Percentiles rank a stretch among this genome's conserved stretches.
phyloP scores from a whole-genome alignment of 2,888 invertebrate genomes.

The Hirtodrosophila confusa region DNA sequence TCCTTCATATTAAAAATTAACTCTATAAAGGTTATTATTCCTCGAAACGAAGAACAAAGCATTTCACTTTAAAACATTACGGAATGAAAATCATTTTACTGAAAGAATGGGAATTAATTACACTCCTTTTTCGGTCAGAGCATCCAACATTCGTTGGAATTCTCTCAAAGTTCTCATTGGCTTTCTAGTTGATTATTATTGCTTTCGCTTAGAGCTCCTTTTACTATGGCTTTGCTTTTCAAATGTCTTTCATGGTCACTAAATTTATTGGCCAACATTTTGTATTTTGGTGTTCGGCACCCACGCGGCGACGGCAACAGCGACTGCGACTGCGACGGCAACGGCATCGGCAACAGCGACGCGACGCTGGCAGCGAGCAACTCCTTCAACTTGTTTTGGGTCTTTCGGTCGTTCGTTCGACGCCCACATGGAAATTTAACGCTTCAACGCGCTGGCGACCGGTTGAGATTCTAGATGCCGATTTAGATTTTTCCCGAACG shows the following conservation, averaged over 20 bases:
- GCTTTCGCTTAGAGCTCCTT: conserved; percentile 43
- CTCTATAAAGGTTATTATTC: too few species aligned
- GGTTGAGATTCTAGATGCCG: conserved; percentile 52
- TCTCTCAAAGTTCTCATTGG: neutral
- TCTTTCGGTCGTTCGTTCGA: conserved; percentile 34
- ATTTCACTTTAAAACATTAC: too few species aligned
- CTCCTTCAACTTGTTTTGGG: conserved; percentile 63
- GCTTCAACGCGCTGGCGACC: conserved; percentile 67
- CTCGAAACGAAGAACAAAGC: too few species aligned
- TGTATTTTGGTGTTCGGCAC: conserved; percentile 55
- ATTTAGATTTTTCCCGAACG: conserved; percentile 41
- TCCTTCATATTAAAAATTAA: too few species aligned
- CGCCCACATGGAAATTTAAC: conserved; percentile 75
- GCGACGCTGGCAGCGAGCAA: conserved; percentile 18
- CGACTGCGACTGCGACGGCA: conserved; percentile 22
- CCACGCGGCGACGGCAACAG: conserved; percentile 39
- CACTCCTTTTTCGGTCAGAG: too few species aligned
- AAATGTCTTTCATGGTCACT: conserved; percentile 68
- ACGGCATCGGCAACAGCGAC: conserved; percentile 15
- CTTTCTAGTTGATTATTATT: conserved; percentile 44
- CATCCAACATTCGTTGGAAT: conserved; percentile 18
- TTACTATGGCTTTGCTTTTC: conserved; percentile 42
- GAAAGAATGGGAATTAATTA: too few species aligned
- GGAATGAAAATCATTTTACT: too few species aligned
- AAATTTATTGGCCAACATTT: conserved; percentile 76